Base-by-base conservation (phyloP, 2,888 invertebrate genomes). In the Sympetrum striolatum region DNA sequence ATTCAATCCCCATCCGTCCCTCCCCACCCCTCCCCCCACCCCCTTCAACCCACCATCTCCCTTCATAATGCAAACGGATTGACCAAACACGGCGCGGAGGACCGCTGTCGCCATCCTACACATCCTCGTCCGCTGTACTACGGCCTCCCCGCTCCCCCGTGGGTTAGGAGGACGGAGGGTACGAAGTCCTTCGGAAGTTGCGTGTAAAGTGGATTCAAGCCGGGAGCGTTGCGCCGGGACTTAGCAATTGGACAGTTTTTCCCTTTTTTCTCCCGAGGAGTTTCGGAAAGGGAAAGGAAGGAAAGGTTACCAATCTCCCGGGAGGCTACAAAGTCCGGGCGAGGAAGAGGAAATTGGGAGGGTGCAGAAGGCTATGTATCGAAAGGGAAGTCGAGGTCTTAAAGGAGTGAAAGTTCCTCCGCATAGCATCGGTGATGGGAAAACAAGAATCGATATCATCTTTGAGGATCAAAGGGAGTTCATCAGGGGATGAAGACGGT, bases 21-120 rank as follows among this genome's bases (percentile, higher is more conserved):
- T 31, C 31, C n/a, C n/a, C 60, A 14, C 37, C 35, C 14, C 12
- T 31, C 5, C 22, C n/a, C 37, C 10, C n/a, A n/a, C 86, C n/a
- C 86, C 60, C 37, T 86, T 60, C 81, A n/a, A 81, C 81, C 81
- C 48, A 18, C 39, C 25, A 81, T 81, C 44, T 35, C 64, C 64
- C 39, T 64, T 86, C 86, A 86, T 86, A 60, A 82, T 82, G 82
- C 82, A 64, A 64, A 86, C 86, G 86, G 86, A 86, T 86, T 86
- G 86, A 86, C 86, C 64, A 64, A 86, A 64, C 86, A 86, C 86
- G 60, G n/a, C 60, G 22, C 53, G 2, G 18, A n/a, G 18, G 22
- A 6, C 73, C 31, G 14, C 73, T 15, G 31, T 12, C 31, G 5
- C 53, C 53, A 15, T 48, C 48, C 48, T 15, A 15, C 48, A 10